Percentiles rank a stretch among this genome's conserved stretches.
phyloP scores from a whole-genome alignment of 2,113 vertebrate genomes.

The Seriola quinqueradiata region DNA sequence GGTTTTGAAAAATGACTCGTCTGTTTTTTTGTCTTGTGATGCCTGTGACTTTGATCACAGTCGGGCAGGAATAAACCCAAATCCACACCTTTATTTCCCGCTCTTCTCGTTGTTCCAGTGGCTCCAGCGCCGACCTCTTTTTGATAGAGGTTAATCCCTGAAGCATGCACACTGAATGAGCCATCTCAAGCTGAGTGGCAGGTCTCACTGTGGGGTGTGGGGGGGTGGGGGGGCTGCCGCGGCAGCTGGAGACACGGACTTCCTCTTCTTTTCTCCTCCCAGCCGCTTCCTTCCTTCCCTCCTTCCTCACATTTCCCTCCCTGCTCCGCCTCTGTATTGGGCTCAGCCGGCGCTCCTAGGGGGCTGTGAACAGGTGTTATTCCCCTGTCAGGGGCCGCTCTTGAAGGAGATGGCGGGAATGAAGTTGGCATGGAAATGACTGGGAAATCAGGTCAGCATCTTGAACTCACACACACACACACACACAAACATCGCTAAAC shows the following conservation, averaged over 20 bases:
- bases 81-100: conserved; percentile 17
- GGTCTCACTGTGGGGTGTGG: conserved; percentile 13
- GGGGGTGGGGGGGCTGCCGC: not conserved
- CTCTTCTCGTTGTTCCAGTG: conserved; percentile 22
- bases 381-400: conserved; percentile 46
- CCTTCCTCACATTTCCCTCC: not conserved
- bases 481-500: conserved; percentile 41
- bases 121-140: conserved; percentile 25
- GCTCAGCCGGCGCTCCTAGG: conserved; percentile 29
- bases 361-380: conserved; percentile 70
- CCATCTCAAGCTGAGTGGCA: conserved; percentile 45
- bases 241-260: conserved; percentile 13
- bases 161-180: conserved; percentile 34
- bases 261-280: conserved; percentile 11
- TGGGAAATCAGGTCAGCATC: conserved; percentile 72
- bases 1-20: not conserved
- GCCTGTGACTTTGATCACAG: conserved; percentile 9
- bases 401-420: conserved; percentile 49
- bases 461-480: conserved; percentile 29
- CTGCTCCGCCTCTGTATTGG: conserved; percentile 13
- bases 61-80: conserved; percentile 24
- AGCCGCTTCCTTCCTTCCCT: conserved; percentile 1
- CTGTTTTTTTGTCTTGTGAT: not conserved
- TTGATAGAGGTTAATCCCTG: conserved; percentile 57
- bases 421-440: conserved; percentile 56